These are phyloP conservation scores for Boulengeromyrus knoepffleri DNA, from an alignment of 2,113 vertebrate genomes.

Conservation along the genomic window DNA sequence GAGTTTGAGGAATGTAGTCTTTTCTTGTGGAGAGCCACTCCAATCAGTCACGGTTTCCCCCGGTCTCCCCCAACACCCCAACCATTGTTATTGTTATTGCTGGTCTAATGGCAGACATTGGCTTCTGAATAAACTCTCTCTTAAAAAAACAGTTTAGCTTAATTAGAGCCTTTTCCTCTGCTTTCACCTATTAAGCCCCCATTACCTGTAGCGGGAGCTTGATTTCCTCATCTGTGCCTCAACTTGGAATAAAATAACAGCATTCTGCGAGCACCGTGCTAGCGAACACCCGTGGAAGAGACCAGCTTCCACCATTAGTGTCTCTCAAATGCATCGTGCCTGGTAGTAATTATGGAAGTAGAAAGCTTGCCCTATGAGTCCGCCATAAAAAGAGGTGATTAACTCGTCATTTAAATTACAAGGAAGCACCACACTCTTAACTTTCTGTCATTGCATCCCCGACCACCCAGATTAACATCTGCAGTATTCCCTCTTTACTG, in stretches of 20 bases:
- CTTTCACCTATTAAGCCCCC: not conserved
- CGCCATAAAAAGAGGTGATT: slow-evolving; percentile 7
- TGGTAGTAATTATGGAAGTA: slow-evolving; percentile 19
- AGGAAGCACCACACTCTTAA: not conserved
- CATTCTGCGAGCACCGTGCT: not conserved
- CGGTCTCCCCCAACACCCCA: not conserved
- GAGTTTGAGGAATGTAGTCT: not conserved
- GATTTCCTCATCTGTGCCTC: slow-evolving; percentile 5
- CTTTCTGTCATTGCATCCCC: slow-evolving; percentile 13
- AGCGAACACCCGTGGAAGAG: not conserved
- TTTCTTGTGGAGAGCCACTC: not conserved
- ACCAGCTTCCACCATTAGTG: slow-evolving; percentile 17
- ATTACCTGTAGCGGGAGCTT: not conserved
- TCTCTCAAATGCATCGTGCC: not conserved
- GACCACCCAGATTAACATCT: not conserved
- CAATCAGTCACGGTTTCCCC: not conserved
- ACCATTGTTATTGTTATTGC: not conserved
- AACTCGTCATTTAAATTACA: slow-evolving; percentile 22
- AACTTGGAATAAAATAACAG: slow-evolving; percentile 18
- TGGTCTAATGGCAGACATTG: not conserved
- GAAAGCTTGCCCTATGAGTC: slow-evolving; percentile 20
- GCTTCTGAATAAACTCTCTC: not conserved
- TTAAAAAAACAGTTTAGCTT: not conserved
- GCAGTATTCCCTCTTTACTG: not conserved
- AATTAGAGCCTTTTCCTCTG: not conserved